A percentile compares a stretch with the other conserved stretches of the same genome.
These are phyloP conservation scores for Smutsia temminckii DNA, from an alignment of 2,797 vertebrate species.

Conservation along the genomic window DNA sequence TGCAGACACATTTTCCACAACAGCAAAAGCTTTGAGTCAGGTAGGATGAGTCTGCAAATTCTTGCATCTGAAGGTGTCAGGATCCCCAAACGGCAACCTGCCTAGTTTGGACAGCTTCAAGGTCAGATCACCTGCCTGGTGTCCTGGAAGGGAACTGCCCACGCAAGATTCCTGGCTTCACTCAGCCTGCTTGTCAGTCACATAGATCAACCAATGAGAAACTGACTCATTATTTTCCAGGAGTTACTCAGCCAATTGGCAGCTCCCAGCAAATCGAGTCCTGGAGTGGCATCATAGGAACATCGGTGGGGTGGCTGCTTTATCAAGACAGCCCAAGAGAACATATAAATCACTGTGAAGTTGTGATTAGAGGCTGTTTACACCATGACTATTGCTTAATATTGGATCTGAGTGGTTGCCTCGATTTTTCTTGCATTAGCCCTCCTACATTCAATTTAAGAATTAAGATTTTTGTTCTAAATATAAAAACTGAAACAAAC, in stretches of 20 bases:
- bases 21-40: slow-evolving; percentile 64
- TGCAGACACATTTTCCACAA: slow-evolving; percentile 64
- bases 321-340: background rate
- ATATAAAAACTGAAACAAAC: slow-evolving; percentile 47
- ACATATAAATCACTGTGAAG: slow-evolving; percentile 58
- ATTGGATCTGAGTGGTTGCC: background rate
- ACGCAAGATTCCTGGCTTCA: background rate
- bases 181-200: slow-evolving; percentile 21
- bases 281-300: background rate
- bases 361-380: background rate
- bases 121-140: slow-evolving; percentile 44
- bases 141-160: slow-evolving; percentile 31
- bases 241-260: slow-evolving; percentile 58
- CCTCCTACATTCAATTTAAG: background rate
- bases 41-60: slow-evolving; percentile 74
- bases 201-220: slow-evolving; percentile 63
- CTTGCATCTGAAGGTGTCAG: slow-evolving; percentile 14
- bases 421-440: background rate
- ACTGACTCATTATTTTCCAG: slow-evolving; percentile 18
- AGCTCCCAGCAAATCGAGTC: slow-evolving; percentile 32
- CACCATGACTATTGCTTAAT: background rate
- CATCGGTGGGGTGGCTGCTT: background rate
- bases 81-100: slow-evolving; percentile 57
- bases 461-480: slow-evolving; percentile 51
- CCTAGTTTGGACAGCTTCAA: slow-evolving; percentile 58